Conservation (phyloP, 2,888 invertebrate species). For the Cerastoderma edule region DNA sequence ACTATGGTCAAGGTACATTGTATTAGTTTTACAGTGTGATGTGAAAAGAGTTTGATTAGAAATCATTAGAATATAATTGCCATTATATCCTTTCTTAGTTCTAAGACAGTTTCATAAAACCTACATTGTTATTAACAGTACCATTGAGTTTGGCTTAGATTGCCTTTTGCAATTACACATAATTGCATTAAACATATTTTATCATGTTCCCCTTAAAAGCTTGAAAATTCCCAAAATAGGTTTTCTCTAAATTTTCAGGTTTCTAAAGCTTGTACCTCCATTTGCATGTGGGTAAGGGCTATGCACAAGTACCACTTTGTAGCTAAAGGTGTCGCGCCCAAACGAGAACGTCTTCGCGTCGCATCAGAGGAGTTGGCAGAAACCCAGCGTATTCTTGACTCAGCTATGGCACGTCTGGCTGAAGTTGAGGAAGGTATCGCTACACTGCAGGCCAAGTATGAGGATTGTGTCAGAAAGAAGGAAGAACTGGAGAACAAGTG, state of each 20-base stretch:
- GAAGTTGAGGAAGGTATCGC: slow-evolving; percentile 83
- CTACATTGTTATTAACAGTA: too few species aligned
- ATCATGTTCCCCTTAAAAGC: too few species aligned
- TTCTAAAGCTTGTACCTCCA: slow-evolving; percentile 91
- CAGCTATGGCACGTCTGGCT: slow-evolving; percentile 79
- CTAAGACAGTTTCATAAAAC: too few species aligned
- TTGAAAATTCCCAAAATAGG: too few species aligned
- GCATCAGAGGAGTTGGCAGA: slow-evolving; percentile 82
- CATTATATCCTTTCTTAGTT: too few species aligned
- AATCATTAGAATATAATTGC: too few species aligned
- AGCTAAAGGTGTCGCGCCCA: slow-evolving; percentile 83
- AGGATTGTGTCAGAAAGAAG: slow-evolving; percentile 83
- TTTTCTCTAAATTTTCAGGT: slow-evolving; percentile 84
- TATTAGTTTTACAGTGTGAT: too few species aligned
- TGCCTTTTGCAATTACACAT: too few species aligned
- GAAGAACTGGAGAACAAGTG: slow-evolving; percentile 83
- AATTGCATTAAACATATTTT: too few species aligned
- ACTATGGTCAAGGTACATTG: too few species aligned
- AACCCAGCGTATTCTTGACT: slow-evolving; percentile 81
- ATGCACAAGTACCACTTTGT: slow-evolving; percentile 85
- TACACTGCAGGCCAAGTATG: slow-evolving; percentile 83
- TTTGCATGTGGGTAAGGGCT: slow-evolving; percentile 91
- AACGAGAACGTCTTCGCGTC: slow-evolving; percentile 81
- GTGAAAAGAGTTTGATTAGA: too few species aligned
- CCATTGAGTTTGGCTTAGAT: too few species aligned